These are phyloP conservation scores for Amblyornis subalaris DNA, from an alignment of 2,113 vertebrate species.

Conservation along the genomic window DNA sequence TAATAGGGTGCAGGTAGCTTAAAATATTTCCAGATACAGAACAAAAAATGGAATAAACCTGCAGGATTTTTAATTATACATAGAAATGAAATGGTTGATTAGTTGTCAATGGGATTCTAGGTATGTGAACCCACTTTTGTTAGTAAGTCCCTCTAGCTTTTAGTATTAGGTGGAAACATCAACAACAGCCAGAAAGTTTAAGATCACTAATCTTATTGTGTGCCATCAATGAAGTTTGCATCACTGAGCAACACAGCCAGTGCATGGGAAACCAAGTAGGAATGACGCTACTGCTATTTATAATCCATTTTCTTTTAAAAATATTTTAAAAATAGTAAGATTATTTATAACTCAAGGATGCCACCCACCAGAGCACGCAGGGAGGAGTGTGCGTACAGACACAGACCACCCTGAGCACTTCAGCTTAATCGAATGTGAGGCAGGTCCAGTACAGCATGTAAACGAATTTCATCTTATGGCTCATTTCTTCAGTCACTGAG, in stretches of 20 bases:
- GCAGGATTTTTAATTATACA: background rate
- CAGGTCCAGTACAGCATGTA: background rate
- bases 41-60: background rate
- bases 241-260: background rate
- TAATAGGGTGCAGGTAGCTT: background rate
- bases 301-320: background rate
- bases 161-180: background rate
- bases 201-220: background rate
- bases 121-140: background rate
- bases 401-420: fast-evolving
- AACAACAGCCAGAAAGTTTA: background rate
- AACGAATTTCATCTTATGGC: background rate
- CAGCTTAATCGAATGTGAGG: background rate
- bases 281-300: background rate
- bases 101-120: background rate
- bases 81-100: background rate
- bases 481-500: background rate
- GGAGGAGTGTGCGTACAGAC: background rate
- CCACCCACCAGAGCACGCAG: background rate
- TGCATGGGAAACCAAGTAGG: background rate
- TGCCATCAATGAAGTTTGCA: background rate
- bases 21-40: background rate
- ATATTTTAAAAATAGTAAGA: background rate
- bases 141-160: background rate
- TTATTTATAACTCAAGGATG: background rate